These are phyloP conservation scores for Drosophila gunungcola DNA, from an alignment of 1,140 invertebrate genomes.

Conservation along the genomic window DNA sequence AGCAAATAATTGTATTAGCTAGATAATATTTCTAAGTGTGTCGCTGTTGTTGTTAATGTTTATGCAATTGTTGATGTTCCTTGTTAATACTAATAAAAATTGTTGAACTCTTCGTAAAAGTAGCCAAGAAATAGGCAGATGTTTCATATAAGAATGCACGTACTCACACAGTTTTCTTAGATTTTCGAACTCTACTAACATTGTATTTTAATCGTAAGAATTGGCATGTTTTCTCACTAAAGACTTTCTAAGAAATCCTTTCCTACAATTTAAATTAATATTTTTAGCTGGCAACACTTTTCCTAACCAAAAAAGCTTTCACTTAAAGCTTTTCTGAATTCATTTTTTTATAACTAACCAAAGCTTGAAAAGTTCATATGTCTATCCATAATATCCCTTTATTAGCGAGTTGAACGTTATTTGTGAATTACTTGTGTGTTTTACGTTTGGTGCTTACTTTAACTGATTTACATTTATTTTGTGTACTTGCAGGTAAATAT, in stretches of 20 bases:
- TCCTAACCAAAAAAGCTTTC: conserved; percentile 32
- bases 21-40: conserved; percentile 36
- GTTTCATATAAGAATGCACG: conserved; percentile 51
- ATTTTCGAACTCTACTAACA: conserved; percentile 15
- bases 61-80: conserved; percentile 34
- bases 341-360: conserved; percentile 24
- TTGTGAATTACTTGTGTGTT: conserved; percentile 46
- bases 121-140: conserved; percentile 31
- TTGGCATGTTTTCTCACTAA: conserved; percentile 68
- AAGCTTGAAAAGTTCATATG: conserved; percentile 36
- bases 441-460: neutral
- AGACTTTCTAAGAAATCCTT: conserved; percentile 13
- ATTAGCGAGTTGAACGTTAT: conserved; percentile 31
- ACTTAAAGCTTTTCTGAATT: neutral
- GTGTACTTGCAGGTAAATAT: conserved; percentile 76
- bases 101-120: conserved; percentile 21
- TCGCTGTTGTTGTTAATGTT: conserved; percentile 43
- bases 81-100: conserved; percentile 35
- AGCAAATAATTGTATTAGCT: conserved; percentile 39
- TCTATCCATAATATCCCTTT: conserved; percentile 36
- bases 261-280: conserved; percentile 6
- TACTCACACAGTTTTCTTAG: conserved; percentile 25
- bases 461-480: conserved; percentile 36
- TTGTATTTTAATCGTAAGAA: conserved; percentile 15
- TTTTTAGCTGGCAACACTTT: conserved; percentile 50